Conservation (phyloP, 2,113 vertebrate genomes). For the Gallinago paraguaiae region DNA sequence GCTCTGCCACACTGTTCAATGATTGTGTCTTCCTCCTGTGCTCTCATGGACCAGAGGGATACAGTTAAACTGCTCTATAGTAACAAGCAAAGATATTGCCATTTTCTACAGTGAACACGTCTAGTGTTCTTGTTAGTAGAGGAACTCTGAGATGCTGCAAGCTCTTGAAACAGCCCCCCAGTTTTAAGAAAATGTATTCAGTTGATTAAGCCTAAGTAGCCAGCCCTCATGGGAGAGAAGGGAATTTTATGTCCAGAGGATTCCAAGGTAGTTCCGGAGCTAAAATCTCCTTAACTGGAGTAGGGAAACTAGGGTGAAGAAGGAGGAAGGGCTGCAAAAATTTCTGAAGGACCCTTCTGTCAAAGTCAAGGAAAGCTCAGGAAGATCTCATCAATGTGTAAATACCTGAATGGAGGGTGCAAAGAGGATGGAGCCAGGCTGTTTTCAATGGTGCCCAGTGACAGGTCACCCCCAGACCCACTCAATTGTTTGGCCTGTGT, state of each 20-base stretch:
- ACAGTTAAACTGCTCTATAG: neutral
- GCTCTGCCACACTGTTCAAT: neutral
- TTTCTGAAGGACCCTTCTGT: neutral
- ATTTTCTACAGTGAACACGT: neutral
- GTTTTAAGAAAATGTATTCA: neutral
- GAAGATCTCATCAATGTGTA: neutral
- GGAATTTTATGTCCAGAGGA: neutral
- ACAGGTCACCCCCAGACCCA: rapidly evolving
- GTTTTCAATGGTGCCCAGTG: neutral
- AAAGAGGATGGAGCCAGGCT: neutral
- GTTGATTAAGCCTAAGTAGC: neutral
- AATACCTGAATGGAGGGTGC: neutral
- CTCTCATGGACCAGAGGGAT: neutral
- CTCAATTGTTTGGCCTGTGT: neutral
- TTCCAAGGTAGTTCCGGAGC: neutral
- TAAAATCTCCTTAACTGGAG: neutral
- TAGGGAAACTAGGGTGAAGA: neutral
- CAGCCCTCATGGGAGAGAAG: neutral
- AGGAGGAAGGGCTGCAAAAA: neutral
- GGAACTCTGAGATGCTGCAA: neutral
- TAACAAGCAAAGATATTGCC: neutral
- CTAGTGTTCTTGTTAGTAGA: neutral
- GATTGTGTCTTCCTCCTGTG: neutral
- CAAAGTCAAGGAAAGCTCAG: neutral
- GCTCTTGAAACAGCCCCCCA: neutral